Evolutionary conservation across 2,888 invertebrate species (phyloP), one percentile per base, ranked within the genome.

Genomic region (Itoplectis maculator): DNA sequence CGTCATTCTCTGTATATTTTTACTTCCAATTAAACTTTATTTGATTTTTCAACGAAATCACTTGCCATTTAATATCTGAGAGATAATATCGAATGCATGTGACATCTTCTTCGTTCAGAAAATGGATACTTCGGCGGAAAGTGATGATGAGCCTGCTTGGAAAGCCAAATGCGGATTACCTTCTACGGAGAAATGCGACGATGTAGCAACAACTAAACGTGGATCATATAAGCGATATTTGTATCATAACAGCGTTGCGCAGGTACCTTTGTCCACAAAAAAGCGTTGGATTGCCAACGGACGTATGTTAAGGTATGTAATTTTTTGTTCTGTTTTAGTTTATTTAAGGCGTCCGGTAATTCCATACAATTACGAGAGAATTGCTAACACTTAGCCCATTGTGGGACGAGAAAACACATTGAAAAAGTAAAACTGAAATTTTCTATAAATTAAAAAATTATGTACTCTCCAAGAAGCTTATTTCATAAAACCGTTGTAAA

Each of bases 191-290:
- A 13, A 59, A 3, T 35, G 4, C n/a, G 59, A n/a, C n/a, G 59
- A 59, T 59, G 5, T 11, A n/a, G 35, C 7, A 35, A 59, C 29
- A 59, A 5, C 35, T 13, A 59, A 59, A 59, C 59, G 59, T 6
- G 59, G 59, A 35, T 35, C 35, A 9, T 59, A 59, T 6, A 59
- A 59, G n/a, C 59, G n/a, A 35, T 59, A 59, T 59, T 59, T 59
- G 35, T n/a, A 59, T 59, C 59, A 13, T 59, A 35, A n/a, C n/a
- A 35, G 59, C 35, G 35, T 13, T 1, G 35, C 29, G 59, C 6
- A 35, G 13, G 35, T 59, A 59, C 59, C 59, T 59, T 29, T n/a
- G 35, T 35, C 59, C n/a, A 59, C 59, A 35, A 59, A 59, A 29
- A 11, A 35, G 11, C 45, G 45, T 45, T n/a, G 45, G 45, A 45